These are phyloP conservation scores for Lissonota sp. DNA, from an alignment of 2,888 invertebrate genomes.

Conservation along the genomic window DNA sequence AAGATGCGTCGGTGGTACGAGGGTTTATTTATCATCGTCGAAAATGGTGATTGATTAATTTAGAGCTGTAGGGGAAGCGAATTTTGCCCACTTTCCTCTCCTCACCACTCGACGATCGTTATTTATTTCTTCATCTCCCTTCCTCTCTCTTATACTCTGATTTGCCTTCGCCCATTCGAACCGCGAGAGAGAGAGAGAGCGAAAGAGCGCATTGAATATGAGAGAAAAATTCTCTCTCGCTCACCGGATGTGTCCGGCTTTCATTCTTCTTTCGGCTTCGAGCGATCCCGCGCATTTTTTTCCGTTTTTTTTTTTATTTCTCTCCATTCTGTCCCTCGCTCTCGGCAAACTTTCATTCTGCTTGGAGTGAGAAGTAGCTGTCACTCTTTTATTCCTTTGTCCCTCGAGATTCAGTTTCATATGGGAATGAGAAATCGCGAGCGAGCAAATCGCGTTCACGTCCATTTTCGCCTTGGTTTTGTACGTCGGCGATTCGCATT, in stretches of 20 bases:
- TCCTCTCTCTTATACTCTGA: slow-evolving; percentile 18
- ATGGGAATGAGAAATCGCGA: too few species aligned
- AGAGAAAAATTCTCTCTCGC: slow-evolving; percentile 35
- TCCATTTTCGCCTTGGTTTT: too few species aligned
- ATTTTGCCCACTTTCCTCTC: slow-evolving; percentile 8
- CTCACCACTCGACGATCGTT: slow-evolving; percentile 2
- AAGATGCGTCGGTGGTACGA: slow-evolving; percentile 29
- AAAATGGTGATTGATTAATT: slow-evolving; percentile 51
- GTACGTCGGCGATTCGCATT: too few species aligned
- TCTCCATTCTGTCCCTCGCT: slow-evolving; percentile 1
- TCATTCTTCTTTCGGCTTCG: slow-evolving; percentile 48
- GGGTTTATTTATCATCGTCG: slow-evolving; percentile 43
- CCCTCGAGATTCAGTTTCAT: slow-evolving; percentile 26
- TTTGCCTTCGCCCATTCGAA: slow-evolving; percentile 29
- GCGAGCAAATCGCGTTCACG: too few species aligned
- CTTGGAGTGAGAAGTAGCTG: slow-evolving; percentile 28
- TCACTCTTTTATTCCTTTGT: slow-evolving; percentile 37
- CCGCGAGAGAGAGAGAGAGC: slow-evolving; percentile 5
- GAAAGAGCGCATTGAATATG: slow-evolving; percentile 34
- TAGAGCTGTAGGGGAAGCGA: slow-evolving; percentile 11
- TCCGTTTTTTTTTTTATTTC: slow-evolving; percentile 1
- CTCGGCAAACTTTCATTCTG: slow-evolving; percentile 16
- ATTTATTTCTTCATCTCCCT: not conserved
- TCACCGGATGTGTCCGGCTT: slow-evolving; percentile 49
- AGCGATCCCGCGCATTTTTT: not conserved